Conservation (phyloP, 2,113 vertebrate genomes). For the Oreochromis tanganicae region DNA sequence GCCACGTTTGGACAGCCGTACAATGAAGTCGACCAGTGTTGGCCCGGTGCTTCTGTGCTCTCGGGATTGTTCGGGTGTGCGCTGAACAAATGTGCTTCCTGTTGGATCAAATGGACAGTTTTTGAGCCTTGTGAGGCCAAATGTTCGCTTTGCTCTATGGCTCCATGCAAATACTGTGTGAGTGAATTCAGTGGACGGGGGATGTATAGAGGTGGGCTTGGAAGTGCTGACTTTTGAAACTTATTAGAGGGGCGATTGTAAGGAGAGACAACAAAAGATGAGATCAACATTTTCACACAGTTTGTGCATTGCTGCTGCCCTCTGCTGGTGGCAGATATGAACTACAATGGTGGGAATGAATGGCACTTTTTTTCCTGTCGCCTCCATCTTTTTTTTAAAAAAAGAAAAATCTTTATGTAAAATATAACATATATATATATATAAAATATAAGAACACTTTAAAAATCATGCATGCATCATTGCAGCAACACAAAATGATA, state of each 20-base stretch:
- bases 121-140: conserved; percentile 14
- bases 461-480: neutral
- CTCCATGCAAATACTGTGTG: neutral
- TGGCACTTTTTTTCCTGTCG: rapidly evolving
- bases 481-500: neutral
- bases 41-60: neutral
- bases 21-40: conserved; percentile 2
- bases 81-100: conserved; percentile 23
- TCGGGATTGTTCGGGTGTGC: conserved; percentile 14
- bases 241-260: conserved; percentile 30
- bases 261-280: conserved; percentile 11
- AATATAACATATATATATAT: too few relatives aligned
- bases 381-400: neutral
- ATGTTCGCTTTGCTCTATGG: conserved; percentile 29
- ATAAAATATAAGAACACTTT: neutral
- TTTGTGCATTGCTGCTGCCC: neutral
- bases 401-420: too few relatives aligned
- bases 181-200: neutral
- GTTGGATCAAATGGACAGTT: neutral
- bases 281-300: neutral
- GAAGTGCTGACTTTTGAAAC: conserved; percentile 42
- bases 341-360: neutral
- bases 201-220: neutral
- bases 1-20: conserved; percentile 24
- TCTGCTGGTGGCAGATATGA: conserved; percentile 8